Base-by-base conservation (phyloP, 2,797 vertebrate genomes). In the Yasuhikotakia modesta region DNA sequence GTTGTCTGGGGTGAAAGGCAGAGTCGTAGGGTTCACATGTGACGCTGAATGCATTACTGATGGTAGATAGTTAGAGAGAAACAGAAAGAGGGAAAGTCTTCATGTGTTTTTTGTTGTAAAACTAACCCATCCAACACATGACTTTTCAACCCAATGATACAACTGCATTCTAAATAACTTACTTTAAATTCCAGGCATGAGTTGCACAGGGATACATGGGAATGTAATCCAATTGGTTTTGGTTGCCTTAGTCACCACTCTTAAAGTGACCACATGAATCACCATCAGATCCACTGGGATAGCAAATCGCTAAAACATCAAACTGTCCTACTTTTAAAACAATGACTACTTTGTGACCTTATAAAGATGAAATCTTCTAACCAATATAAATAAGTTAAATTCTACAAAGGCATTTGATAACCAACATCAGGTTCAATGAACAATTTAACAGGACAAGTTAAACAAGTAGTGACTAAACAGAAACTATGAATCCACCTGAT, bases 141-240 rank as follows among this genome's bases (percentile, higher is more conserved):
- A 35, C 46, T 52, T 64, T 64, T 64, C 2, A 64, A 65, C 3
- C 4, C 0, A 19, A 53, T 50, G 14, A 5, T 63, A 8, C 10
- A 65, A 52, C 64, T 48, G 19, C n/a, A 50, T 48, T 58, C 5
- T 22, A 7, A 50, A 43, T 32, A 68, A 22, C 13, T 16, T 39
- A 69, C 39, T 61, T 77, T 52, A 69, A 48, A 77, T 69, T 77
- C 75, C 10, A 52, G 75, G 60, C 65, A 52, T 21, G 8, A 58
- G 39, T 68, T 57, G 17, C 74, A 68, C 19, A 32, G 35, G 39
- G 24, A 68, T 58, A 68, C 32, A 68, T 7, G 65, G 65, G 1
- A 58, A 76, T 68, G 52, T 68, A 48, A 48, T 76, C 12, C n/a
- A 58, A 7, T 30, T 48, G 64, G 39, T 17, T 60, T 35, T 57